Evolutionary conservation across 2,797 vertebrate genomes (phyloP).

Genomic region (Coilia nasus): DNA sequence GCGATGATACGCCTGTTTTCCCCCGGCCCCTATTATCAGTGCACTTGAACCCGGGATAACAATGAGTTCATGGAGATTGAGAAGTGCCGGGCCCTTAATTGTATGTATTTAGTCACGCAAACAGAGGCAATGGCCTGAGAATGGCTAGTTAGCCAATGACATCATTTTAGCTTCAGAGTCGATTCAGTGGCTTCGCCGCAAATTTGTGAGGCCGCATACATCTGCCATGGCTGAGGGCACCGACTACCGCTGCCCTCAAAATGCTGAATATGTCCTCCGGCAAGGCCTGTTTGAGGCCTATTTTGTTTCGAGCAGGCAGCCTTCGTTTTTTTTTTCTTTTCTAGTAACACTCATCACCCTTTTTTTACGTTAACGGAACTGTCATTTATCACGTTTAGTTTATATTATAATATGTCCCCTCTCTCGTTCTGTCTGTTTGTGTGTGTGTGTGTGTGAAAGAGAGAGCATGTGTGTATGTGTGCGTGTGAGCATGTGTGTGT

Average conservation of each 20-base stretch:
- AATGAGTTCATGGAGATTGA: conserved; percentile 98
- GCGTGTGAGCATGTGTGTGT: conserved; percentile 52
- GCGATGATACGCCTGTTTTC: conserved; percentile 86
- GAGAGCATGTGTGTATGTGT: conserved; percentile 39
- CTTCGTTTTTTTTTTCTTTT: conserved; percentile 19
- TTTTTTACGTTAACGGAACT: conserved; percentile 1
- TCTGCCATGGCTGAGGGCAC: conserved; percentile 69
- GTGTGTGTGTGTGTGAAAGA: conserved; percentile 36
- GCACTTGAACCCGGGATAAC: conserved; percentile 99
- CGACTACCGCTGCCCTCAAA: conserved; percentile 52
- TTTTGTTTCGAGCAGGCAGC: neutral
- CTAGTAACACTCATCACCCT: conserved; percentile 34
- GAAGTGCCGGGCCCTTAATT: conserved; percentile 97
- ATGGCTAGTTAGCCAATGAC: conserved; percentile 97
- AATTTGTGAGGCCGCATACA: conserved; percentile 77
- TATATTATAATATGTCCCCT: neutral
- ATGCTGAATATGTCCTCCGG: conserved; percentile 10
- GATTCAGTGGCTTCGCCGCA: conserved; percentile 89
- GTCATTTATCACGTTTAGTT: neutral
- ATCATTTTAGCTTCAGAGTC: conserved; percentile 90
- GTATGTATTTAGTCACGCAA: conserved; percentile 99
- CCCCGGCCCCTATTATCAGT: conserved; percentile 96
- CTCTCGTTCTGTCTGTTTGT: conserved; percentile 36
- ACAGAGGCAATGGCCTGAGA: conserved; percentile 99
- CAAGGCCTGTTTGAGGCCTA: conserved; percentile 35